Evolutionary conservation across 2,797 vertebrate species (phyloP).

Genomic region (Characodon lateralis): DNA sequence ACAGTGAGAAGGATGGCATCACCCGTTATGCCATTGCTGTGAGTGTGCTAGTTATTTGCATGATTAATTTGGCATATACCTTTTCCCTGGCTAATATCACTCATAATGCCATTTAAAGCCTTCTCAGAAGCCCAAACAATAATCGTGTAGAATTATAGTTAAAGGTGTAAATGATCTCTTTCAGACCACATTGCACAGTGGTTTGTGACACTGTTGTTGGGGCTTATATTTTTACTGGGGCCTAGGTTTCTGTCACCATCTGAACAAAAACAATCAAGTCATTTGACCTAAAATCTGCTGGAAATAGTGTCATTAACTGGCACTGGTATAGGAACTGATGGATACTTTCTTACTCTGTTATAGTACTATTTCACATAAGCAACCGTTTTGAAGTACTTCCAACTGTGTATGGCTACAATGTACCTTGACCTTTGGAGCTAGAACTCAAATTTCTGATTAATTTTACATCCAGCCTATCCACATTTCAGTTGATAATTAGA

Average conservation of each 20-base stretch:
- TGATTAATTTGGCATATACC: slow-evolving; percentile 15
- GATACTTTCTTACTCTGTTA: neutral
- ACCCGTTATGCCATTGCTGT: slow-evolving; percentile 96
- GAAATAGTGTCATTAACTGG: slow-evolving; percentile 19
- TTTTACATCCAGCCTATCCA: too few relatives aligned
- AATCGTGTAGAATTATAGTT: slow-evolving; percentile 36
- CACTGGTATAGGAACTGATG: slow-evolving; percentile 26
- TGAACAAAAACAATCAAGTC: slow-evolving; percentile 36
- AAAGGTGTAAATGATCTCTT: slow-evolving; percentile 63
- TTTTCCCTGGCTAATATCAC: slow-evolving; percentile 18
- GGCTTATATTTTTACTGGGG: slow-evolving; percentile 27
- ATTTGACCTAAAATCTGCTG: slow-evolving; percentile 35
- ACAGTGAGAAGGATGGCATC: slow-evolving; percentile 94
- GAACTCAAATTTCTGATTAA: neutral
- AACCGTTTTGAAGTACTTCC: neutral
- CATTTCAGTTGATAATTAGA: neutral
- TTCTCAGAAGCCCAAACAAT: slow-evolving; percentile 24
- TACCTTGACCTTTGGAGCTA: neutral
- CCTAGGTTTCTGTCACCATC: slow-evolving; percentile 11
- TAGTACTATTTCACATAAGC: neutral
- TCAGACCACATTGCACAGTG: slow-evolving; percentile 44
- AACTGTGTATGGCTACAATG: neutral
- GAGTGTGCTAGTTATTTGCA: slow-evolving; percentile 68
- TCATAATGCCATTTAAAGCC: slow-evolving; percentile 22
- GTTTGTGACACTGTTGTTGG: slow-evolving; percentile 35